Conservation (phyloP, 1,140 invertebrate species). For the Maconellicoccus hirsutus region DNA sequence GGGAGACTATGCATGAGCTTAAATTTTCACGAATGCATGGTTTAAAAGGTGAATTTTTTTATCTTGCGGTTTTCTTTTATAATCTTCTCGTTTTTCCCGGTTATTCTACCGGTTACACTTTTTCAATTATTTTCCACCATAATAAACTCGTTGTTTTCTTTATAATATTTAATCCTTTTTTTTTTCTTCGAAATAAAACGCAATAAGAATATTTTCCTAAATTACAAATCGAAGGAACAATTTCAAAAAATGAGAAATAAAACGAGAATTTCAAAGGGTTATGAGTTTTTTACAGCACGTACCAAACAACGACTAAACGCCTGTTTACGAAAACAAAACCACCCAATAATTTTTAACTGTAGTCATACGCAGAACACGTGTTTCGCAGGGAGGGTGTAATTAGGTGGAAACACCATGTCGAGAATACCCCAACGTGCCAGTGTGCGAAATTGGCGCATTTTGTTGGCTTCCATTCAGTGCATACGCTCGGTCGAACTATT, state of each 20-base stretch:
- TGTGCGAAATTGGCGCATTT: too few species aligned
- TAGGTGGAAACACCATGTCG: not conserved
- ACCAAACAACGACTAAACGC: not conserved
- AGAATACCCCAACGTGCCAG: not conserved
- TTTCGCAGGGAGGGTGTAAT: not conserved
- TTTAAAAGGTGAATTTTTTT: conserved; percentile 6
- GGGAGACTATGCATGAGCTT: not conserved
- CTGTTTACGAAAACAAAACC: not conserved
- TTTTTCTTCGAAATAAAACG: not conserved
- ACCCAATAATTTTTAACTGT: not conserved
- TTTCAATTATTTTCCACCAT: not conserved
- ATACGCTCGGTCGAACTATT: too few species aligned
- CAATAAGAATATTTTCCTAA: too few species aligned
- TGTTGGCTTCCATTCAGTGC: too few species aligned
- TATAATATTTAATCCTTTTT: not conserved
- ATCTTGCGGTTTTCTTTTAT: not conserved
- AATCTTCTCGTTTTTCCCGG: not conserved
- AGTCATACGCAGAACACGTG: not conserved
- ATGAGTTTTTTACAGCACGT: too few species aligned
- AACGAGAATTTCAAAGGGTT: too few species aligned
- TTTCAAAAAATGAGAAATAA: too few species aligned
- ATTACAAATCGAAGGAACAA: too few species aligned
- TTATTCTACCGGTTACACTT: not conserved
- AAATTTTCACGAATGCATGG: not conserved
- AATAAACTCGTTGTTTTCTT: not conserved